Evolutionary conservation across 2,797 vertebrate genomes (phyloP).

Genomic region (Pterois miles): DNA sequence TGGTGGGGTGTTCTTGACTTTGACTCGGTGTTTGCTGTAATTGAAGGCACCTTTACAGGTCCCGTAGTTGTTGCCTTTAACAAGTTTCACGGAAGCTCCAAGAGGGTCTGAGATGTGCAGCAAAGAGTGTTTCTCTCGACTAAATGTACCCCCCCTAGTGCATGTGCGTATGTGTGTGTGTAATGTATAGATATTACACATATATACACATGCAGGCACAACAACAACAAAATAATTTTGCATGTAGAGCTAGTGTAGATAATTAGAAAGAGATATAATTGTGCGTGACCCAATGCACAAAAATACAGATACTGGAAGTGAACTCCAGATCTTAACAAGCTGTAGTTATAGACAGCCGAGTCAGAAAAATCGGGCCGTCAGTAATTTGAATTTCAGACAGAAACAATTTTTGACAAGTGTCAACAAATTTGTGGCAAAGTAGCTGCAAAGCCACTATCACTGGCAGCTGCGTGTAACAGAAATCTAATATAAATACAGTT

Average conservation of each 20-base stretch:
- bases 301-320: neutral
- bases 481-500: neutral
- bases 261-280: neutral
- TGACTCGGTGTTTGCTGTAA: neutral
- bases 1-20: neutral
- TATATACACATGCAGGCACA: neutral
- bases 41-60: neutral
- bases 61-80: neutral
- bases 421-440: neutral
- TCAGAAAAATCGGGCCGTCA: neutral
- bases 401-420: neutral
- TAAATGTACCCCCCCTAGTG: neutral
- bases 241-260: neutral
- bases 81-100: neutral
- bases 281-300: neutral
- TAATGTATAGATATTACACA: neutral
- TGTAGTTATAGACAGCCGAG: neutral
- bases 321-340: neutral
- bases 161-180: neutral
- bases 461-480: neutral
- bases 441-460: neutral
- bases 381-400: neutral
- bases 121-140: neutral
- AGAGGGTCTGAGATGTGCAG: neutral
- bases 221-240: neutral